Evolutionary conservation across 2,888 invertebrate genomes (phyloP).

Genomic region (Portevinia maculata): DNA sequence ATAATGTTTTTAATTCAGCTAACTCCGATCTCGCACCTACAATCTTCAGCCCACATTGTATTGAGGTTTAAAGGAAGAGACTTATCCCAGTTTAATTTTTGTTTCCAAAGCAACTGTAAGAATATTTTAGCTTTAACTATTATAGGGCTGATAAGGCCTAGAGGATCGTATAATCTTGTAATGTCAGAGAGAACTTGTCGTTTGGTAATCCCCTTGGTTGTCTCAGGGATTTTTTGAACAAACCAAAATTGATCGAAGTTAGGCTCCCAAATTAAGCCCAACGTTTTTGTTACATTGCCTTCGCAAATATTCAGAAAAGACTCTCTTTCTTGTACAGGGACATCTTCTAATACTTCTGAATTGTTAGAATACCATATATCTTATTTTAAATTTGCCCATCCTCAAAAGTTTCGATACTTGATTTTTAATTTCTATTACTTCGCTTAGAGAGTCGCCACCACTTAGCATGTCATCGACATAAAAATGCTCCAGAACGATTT

Average conservation of each 20-base stretch:
- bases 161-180: neutral
- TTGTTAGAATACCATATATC: neutral
- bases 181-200: constrained; percentile 3
- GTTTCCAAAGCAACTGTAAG: no score
- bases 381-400: neutral
- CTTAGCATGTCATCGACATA: no score
- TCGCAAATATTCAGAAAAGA: neutral
- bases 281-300: neutral
- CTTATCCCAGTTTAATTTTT: no score
- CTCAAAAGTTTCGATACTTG: no score
- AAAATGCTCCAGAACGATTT: no score
- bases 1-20: no score
- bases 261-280: neutral
- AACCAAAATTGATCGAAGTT: neutral
- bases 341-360: constrained; percentile 3
- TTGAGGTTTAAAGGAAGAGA: neutral
- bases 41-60: no score
- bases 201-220: neutral
- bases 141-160: neutral
- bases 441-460: neutral
- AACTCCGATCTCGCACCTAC: no score
- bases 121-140: no score
- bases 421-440: neutral
- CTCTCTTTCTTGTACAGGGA: neutral
- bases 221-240: neutral